These are phyloP conservation scores for Eupeodes luniger DNA, from an alignment of 2,888 invertebrate genomes.

Conservation along the genomic window DNA sequence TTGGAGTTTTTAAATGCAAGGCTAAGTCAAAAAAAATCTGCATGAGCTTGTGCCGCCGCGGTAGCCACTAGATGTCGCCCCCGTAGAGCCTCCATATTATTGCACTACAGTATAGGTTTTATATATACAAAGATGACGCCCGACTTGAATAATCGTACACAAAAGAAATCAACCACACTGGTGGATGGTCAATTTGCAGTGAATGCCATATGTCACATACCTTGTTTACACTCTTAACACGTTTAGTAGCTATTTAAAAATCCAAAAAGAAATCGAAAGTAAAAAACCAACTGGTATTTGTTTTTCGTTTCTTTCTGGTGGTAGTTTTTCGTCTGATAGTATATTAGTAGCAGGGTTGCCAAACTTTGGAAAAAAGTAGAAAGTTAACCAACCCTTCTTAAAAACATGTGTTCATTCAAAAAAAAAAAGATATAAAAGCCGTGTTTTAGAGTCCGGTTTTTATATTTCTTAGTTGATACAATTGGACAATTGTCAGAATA, in stretches of 20 bases:
- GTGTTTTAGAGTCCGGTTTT: no score
- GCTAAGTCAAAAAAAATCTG: no score
- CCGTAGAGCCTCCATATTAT: no score
- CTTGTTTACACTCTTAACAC: constrained; percentile 67
- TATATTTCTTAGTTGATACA: no score
- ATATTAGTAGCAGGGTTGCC: neutral
- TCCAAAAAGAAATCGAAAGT: constrained; percentile 65
- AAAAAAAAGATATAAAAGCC: no score
- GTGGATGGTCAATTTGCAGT: constrained; percentile 38
- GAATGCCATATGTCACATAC: constrained; percentile 62
- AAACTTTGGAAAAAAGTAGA: neutral
- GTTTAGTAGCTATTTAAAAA: constrained; percentile 37
- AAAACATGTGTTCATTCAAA: no score
- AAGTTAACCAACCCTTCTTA: no score
- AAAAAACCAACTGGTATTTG: constrained; percentile 24
- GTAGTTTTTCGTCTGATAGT: neutral
- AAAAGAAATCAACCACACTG: constrained; percentile 58
- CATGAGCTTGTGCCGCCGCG: no score
- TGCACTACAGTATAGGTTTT: no score
- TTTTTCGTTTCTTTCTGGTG: constrained; percentile 20
- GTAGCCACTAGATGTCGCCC: no score
- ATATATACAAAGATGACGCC: neutral
- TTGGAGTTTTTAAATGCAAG: no score
- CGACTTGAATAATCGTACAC: constrained; percentile 3
- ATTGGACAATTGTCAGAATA: no score